Evolutionary conservation across 92 coral and sea anemone genomes (phyloP).

Genomic region (Porites rus): DNA sequence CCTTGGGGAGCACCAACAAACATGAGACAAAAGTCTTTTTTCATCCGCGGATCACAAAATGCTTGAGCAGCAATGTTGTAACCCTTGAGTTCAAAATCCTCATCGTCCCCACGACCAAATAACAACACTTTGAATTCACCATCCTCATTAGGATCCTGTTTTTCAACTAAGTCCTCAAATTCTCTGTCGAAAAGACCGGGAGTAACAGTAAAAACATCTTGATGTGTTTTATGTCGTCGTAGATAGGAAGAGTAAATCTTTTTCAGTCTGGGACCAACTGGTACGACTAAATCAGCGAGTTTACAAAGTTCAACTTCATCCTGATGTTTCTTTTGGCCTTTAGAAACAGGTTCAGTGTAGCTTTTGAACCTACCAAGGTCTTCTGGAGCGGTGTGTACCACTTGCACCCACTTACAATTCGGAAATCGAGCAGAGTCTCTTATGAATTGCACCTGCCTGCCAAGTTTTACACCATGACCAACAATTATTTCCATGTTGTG

Average conservation of each 20-base stretch:
- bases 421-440: not conserved
- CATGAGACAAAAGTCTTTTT: not conserved
- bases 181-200: constrained; percentile 9
- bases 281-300: not conserved
- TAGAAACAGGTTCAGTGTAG: not conserved
- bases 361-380: constrained; percentile 10
- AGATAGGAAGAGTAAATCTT: not conserved
- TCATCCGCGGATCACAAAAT: constrained; percentile 1
- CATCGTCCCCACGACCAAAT: constrained; percentile 15
- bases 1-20: constrained; percentile 12
- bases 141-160: not conserved
- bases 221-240: not conserved
- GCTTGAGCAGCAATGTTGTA: constrained; percentile 9
- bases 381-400: constrained; percentile 15
- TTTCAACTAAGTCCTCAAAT: not conserved
- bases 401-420: constrained; percentile 10
- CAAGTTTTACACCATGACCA: constrained; percentile 10
- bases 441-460: not conserved
- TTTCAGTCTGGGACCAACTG: not conserved
- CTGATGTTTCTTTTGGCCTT: constrained; percentile 3
- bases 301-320: constrained; percentile 5
- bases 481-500: not conserved
- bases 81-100: constrained; percentile 18
- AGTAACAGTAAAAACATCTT: not conserved
- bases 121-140: not conserved